Conservation (phyloP, 2,888 invertebrate genomes). For the Yponomeuta sedellus region DNA sequence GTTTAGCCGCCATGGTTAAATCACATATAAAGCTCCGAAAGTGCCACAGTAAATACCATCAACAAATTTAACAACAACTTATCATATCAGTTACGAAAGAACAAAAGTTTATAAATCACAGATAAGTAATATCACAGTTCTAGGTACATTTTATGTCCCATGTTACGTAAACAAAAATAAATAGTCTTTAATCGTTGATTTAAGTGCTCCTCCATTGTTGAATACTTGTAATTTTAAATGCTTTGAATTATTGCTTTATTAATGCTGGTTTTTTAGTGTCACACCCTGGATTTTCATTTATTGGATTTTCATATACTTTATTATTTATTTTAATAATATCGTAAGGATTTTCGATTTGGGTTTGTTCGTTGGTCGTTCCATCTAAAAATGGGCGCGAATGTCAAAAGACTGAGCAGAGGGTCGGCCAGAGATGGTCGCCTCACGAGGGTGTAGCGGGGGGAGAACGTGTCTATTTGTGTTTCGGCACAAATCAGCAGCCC, state of each 20-base stretch:
- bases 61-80: not conserved
- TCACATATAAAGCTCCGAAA: constrained; percentile 44
- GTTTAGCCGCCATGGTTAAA: constrained; percentile 51
- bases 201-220: not conserved
- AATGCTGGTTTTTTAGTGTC: constrained; percentile 30
- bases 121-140: constrained; percentile 42
- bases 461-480: constrained; percentile 64
- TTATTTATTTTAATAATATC: constrained; percentile 31
- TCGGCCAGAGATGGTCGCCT: constrained; percentile 34
- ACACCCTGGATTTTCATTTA: constrained; percentile 30
- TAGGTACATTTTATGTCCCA: constrained; percentile 28
- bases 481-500: constrained; percentile 71
- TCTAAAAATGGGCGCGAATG: constrained; percentile 73
- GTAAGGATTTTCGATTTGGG: constrained; percentile 45
- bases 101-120: constrained; percentile 26
- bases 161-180: not conserved
- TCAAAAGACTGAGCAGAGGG: constrained; percentile 72
- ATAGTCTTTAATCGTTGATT: too few relatives aligned
- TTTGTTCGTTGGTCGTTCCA: constrained; percentile 65
- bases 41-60: constrained; percentile 55
- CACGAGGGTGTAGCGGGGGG: constrained; percentile 38
- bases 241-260: not conserved
- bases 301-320: constrained; percentile 25
- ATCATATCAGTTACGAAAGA: too few relatives aligned
- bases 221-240: not conserved